Percentiles rank a stretch among this genome's conserved stretches.
Evolutionary conservation across 2,797 vertebrate species (phyloP).

Genomic region (Rhinichthys osculus): DNA sequence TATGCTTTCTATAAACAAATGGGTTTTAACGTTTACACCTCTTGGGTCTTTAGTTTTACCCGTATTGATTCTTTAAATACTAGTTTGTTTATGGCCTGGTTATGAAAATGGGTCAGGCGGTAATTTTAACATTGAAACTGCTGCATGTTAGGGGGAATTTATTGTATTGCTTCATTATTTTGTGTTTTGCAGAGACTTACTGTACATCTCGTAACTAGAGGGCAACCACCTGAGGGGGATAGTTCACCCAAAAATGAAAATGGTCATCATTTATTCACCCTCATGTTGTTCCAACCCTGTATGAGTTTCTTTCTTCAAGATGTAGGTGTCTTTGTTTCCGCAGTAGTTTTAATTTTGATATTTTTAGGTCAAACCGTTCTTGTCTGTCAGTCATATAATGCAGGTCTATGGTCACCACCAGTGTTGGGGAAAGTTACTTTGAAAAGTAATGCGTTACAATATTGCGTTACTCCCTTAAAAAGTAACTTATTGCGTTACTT

Average conservation of each 20-base stretch:
- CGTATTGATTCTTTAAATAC: constrained; percentile 33
- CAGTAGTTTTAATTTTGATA: too few relatives aligned
- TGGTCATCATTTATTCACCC: not conserved
- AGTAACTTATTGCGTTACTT: too few relatives aligned
- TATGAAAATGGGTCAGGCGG: not conserved
- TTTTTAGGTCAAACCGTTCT: too few relatives aligned
- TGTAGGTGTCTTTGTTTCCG: too few relatives aligned
- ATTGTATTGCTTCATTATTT: not conserved
- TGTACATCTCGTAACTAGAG: not conserved
- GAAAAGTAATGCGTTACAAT: too few relatives aligned
- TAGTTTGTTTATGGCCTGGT: constrained; percentile 26
- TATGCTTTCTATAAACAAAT: constrained; percentile 51
- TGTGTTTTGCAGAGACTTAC: not conserved
- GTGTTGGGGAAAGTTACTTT: too few relatives aligned
- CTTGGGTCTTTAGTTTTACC: constrained; percentile 19
- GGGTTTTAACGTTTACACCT: constrained; percentile 39
- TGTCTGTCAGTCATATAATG: too few relatives aligned
- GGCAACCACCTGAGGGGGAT: too few relatives aligned
- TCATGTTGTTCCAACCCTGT: not conserved
- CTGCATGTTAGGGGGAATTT: not conserved
- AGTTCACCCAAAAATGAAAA: not conserved
- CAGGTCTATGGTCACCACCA: too few relatives aligned
- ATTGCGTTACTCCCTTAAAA: too few relatives aligned
- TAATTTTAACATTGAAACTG: not conserved
- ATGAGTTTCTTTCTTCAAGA: not conserved